Base-by-base conservation (phyloP, 2,797 vertebrate species). In the Aselliscus stoliczkanus region DNA sequence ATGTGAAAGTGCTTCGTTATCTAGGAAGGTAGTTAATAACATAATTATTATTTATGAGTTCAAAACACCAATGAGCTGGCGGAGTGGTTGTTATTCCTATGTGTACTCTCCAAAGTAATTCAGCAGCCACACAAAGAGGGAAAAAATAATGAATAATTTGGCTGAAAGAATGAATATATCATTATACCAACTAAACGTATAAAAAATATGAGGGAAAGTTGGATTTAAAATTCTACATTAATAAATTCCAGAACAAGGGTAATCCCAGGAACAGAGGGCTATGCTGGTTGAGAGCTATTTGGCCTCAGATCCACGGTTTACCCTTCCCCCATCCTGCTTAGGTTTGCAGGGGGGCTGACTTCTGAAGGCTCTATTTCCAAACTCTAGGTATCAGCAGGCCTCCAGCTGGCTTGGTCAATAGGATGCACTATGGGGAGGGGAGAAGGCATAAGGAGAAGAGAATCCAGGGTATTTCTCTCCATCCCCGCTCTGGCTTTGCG, bases 41-140 rank as follows among this genome's bases (percentile, higher is more conserved):
- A 73, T 54, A 87, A 86, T 94, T 72, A 91, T 52, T 90, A 90
- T 80, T 96, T 93, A 72, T 58, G 65, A 94, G 37, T 93, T 90
- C 44, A 64, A 85, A 95, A 95, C 12, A 69, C 47, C 34, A 52
- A 6, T 37, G 37, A 89, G 17, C 25, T 62, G 44, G 27, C 4
- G 65, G n/a, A 88, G 21, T 52, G 52, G 15, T 18, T n/a, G 31
- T 23, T 89, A 85, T 76, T 82, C 29, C 44, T 72, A n/a, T 12
- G 10, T 54, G 8, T 58, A 42, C n/a, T 64, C 65, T 76, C 87
- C 31, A 90, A 85, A 34, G 29, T 80, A 44, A 80, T 47, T 81
- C 67, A 77, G 64, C 15, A 84, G 42, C 77, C 83, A 77, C 42
- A 70, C 37, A 76, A 88, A 84, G 37, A 54, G 60, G 50, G 3